Base-by-base conservation (phyloP, 2,888 invertebrate genomes). In the Parochlus steinenii region DNA sequence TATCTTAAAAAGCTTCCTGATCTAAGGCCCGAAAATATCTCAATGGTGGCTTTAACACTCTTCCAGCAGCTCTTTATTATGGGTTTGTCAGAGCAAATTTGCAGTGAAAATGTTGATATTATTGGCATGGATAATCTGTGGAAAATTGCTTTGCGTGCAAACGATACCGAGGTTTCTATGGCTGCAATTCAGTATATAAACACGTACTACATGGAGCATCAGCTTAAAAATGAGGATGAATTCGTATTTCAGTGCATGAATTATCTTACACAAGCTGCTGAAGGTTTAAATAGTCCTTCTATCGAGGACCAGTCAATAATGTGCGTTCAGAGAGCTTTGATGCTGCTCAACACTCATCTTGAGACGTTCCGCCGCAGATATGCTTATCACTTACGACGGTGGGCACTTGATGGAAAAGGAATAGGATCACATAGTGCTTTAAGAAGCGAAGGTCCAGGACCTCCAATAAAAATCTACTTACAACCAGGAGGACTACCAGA, bases 191-290 rank as follows among this genome's bases (percentile, higher is more conserved):
- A 90, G 53, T 89, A 89, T 53, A 67, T 93, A 37, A 93, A 92
- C 55, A 79, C 80, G 50, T 90, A 87, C 57, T 93, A 92, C 58
- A 87, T 92, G 73, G 83, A 86, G 6, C 81, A 87, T 41, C 83
- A 86, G 50, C 55, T 92, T 27, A 82, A 87, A 44, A 77, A 86
- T 47, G 92, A 92, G 57, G 80, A 82, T 40, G 90, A 92, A 51
- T 93, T 93, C 55, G 82, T 93, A 2, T 74, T 83, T 26, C 79
- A 87, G 44, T 92, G 92, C 54, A 92, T 92, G 90, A 79, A 80
- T 33, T 85, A 87, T 55, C 64, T 92, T 27, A 77, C 79, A 20
- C 81, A 80, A 26, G 83, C 87, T 2, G 78, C 83, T 2, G 74
- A 74, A 46, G 76, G 82, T 43, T 62, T 85, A 43, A 47, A 61